These are phyloP conservation scores for Atractosteus spatula DNA, from an alignment of 2,113 vertebrate genomes.

Conservation along the genomic window DNA sequence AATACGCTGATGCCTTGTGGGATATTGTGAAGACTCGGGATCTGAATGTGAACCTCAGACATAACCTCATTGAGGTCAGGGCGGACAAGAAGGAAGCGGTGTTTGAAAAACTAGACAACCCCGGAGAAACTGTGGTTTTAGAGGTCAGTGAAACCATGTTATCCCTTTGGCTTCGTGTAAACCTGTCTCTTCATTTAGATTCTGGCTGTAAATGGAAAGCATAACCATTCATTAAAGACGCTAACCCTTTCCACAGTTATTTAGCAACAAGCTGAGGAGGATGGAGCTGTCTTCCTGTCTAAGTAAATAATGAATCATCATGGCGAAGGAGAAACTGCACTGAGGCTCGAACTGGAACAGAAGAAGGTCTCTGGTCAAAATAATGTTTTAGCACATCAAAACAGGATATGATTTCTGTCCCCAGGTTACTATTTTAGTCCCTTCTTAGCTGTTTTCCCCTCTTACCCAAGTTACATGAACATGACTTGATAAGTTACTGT, in stretches of 20 bases:
- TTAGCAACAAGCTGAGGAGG: constrained; percentile 51
- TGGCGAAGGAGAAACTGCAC: constrained; percentile 51
- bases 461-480: constrained; percentile 35
- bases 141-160: constrained; percentile 54
- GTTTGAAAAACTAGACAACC: constrained; percentile 72
- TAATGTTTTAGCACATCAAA: constrained; percentile 49
- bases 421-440: constrained; percentile 29
- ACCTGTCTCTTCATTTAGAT: constrained; percentile 57
- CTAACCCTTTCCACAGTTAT: constrained; percentile 53
- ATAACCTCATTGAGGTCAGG: constrained; percentile 69
- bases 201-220: constrained; percentile 41
- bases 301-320: constrained; percentile 64
- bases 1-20: constrained; percentile 67
- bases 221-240: constrained; percentile 38
- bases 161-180: constrained; percentile 38
- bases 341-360: constrained; percentile 46
- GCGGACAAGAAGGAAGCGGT: constrained; percentile 69
- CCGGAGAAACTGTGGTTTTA: constrained; percentile 67
- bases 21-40: constrained; percentile 59
- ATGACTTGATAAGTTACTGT: constrained; percentile 26
- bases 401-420: constrained; percentile 56
- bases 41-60: constrained; percentile 64
- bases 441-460: constrained; percentile 22
- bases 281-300: constrained; percentile 52
- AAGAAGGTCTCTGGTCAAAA: constrained; percentile 27